phyloP scores from a whole-genome alignment of 2,113 vertebrate species.

The Misgurnus mizolepis region DNA sequence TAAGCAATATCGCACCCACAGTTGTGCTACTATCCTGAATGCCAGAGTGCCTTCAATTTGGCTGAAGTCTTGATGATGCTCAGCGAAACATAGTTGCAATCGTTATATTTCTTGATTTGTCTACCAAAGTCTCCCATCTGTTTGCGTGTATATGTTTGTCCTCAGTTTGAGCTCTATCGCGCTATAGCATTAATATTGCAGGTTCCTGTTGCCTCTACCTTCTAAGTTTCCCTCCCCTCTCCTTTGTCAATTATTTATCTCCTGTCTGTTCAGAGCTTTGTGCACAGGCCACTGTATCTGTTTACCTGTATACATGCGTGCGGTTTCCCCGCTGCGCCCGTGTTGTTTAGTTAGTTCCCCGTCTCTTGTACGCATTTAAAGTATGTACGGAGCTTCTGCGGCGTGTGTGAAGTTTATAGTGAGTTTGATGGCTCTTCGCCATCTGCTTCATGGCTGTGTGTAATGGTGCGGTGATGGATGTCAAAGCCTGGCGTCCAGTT shows the following conservation, averaged over 20 bases:
- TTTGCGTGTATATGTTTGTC: background rate
- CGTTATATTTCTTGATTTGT: too few species aligned
- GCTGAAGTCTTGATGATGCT: too few species aligned
- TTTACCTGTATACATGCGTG: conserved; percentile 60
- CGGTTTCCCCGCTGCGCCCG: conserved; percentile 4
- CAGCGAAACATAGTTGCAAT: too few species aligned
- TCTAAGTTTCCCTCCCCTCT: conserved; percentile 72
- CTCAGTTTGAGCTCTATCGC: conserved; percentile 2
- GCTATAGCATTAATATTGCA: conserved; percentile 80
- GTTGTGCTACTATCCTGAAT: too few species aligned
- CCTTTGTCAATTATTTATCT: conserved; percentile 87
- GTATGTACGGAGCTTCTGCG: background rate
- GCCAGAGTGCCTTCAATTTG: too few species aligned
- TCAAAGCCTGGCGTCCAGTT: conserved; percentile 85
- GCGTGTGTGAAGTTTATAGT: conserved; percentile 51
- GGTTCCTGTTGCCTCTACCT: conserved; percentile 57
- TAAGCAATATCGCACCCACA: too few species aligned
- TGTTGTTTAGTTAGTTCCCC: conserved; percentile 1
- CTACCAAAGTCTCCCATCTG: background rate
- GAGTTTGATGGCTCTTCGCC: conserved; percentile 9
- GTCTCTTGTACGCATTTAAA: background rate
- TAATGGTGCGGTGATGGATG: conserved; percentile 79
- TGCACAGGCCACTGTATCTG: conserved; percentile 68
- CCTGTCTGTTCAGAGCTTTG: conserved; percentile 67
- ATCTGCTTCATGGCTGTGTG: conserved; percentile 27